Evolutionary conservation across 2,888 invertebrate species (phyloP).

Genomic region (Pristionchus fissidentatus): DNA sequence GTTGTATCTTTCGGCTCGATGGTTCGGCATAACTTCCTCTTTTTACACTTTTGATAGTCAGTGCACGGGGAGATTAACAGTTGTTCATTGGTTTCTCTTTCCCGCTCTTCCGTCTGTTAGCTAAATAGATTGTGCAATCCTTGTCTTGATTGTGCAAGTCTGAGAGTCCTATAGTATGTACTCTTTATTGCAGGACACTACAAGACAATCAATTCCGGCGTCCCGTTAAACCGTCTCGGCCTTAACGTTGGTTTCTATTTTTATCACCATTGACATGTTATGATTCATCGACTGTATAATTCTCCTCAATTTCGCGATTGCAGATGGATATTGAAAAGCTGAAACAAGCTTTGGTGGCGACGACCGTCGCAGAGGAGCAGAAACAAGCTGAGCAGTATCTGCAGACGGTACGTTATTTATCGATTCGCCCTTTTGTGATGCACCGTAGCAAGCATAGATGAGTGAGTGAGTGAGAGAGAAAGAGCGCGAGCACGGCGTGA

Average conservation of each 20-base stretch:
- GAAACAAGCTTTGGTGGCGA: conserved; percentile 54
- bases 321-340: conserved; percentile 52
- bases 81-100: conserved; percentile 13
- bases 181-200: neutral
- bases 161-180: neutral
- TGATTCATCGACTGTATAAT: neutral
- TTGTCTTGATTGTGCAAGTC: neutral
- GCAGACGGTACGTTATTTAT: conserved; percentile 49
- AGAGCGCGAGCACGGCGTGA: neutral
- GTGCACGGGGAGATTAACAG: neutral
- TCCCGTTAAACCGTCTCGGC: conserved; percentile 10
- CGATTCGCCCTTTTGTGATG: conserved; percentile 31
- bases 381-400: conserved; percentile 54
- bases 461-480: conserved; percentile 15
- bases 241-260: conserved; percentile 29
- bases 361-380: conserved; percentile 53
- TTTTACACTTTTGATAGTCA: conserved; percentile 29
- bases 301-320: neutral
- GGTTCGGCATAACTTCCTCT: neutral
- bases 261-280: conserved; percentile 26
- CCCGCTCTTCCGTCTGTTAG: neutral
- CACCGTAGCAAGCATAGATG: conserved; percentile 13
- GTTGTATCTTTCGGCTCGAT: neutral
- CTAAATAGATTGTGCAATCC: too few relatives aligned
- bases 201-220: neutral